These are phyloP conservation scores for Tragelaphus buxtoni DNA, from an alignment of 2,113 vertebrate genomes.

Conservation along the genomic window DNA sequence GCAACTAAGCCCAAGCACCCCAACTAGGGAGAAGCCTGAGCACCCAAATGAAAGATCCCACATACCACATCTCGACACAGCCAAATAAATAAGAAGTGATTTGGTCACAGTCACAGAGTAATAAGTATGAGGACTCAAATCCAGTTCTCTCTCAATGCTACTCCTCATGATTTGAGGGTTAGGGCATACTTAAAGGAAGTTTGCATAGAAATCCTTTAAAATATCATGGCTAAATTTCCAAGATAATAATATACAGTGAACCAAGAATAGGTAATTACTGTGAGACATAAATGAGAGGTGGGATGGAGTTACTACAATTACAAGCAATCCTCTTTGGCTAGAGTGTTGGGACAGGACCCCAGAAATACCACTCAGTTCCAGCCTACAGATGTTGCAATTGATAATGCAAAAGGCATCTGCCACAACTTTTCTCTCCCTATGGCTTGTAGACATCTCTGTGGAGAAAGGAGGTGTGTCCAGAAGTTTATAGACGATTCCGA, in stretches of 20 bases:
- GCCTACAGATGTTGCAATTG: neutral
- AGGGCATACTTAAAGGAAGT: neutral
- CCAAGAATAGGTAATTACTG: neutral
- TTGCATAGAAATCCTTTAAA: neutral
- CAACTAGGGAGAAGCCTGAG: neutral
- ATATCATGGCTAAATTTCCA: neutral
- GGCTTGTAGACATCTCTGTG: neutral
- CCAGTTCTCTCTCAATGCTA: neutral
- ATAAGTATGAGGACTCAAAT: neutral
- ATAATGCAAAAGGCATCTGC: neutral
- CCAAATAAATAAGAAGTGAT: neutral
- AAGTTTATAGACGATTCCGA: neutral
- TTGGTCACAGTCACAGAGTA: neutral
- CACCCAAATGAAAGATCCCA: neutral
- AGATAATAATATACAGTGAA: neutral
- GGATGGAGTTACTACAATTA: neutral
- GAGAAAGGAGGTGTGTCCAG: neutral
- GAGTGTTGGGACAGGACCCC: neutral
- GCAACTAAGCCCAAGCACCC: neutral
- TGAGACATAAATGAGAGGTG: neutral
- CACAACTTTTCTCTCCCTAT: neutral
- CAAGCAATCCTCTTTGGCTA: neutral
- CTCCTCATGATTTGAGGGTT: neutral
- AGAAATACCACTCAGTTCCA: neutral
- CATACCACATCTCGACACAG: neutral